Evolutionary conservation across 2,113 vertebrate species (phyloP), one percentile per base, ranked within the genome.

Genomic region (Merops nubicus): DNA sequence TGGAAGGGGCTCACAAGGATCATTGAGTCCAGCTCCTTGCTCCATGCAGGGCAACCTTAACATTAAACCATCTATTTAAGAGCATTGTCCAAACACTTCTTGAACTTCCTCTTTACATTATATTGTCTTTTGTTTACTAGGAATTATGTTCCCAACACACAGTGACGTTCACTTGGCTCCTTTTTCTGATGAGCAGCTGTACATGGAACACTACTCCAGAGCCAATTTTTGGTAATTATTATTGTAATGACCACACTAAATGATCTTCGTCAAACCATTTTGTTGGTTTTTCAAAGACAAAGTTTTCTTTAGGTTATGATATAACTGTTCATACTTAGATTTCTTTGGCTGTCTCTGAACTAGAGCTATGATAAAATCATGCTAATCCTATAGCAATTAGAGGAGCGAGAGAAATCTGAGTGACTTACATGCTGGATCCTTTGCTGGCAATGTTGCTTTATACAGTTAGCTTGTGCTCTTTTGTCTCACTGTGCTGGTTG

Each of bases 181-280:
- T 62, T 99, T 99, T 97, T 98, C 97, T 34, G 98, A 99, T 75
- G 98, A 98, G 38, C 98, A 98, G 82, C 98, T 99, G 75, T 98
- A 98, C 97, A 92, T 98, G 77, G 98, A 99, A 94, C 97, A 98
- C 93, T 96, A 97, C 85, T 98, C 97, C 62, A 98, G 97, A 87
- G 98, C 98, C 92, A 98, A 72, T 85, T 98, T 99, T 96, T 98
- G 98, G 98, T 98, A 97, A 98, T 50, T 74, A 92, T 76, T 85
- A 56, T 51, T 51, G 12, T 51, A 15, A 51, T 51, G 50, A 51
- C 26, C 50, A 51, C 53, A 15, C 34, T 40, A 67, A 40, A 20
- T 54, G 34, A 12, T 28, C 42, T 68, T 47, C 38, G 15, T 53
- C 18, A 48, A 70, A 56, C 15, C 15, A 34, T 19, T 60, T 91